Conservation (phyloP, 2,888 invertebrate species). For the Cyclophora albipunctata region DNA sequence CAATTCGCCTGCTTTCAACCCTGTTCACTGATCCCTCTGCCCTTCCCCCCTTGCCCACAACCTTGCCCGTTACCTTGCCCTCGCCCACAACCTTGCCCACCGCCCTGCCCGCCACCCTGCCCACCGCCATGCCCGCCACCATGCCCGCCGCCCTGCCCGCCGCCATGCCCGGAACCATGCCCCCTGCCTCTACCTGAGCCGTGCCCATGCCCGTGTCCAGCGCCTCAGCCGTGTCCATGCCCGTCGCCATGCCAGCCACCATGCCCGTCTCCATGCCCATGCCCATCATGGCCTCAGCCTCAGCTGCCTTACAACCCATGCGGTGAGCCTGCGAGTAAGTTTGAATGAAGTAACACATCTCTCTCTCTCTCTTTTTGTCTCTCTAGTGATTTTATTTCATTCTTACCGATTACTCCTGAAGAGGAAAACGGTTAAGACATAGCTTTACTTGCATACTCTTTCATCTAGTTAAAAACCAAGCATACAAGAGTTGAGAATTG, state of each 20-base stretch:
- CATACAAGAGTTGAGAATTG: too few species aligned
- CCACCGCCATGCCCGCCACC: slow-evolving; percentile 23
- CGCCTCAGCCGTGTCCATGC: slow-evolving; percentile 16
- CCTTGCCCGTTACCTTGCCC: too few species aligned
- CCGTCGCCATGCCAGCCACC: slow-evolving; percentile 3
- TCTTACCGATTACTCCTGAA: too few species aligned
- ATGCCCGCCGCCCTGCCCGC: slow-evolving; percentile 17
- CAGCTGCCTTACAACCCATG: slow-evolving; percentile 15
- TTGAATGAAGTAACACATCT: too few species aligned
- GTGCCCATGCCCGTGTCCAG: slow-evolving; percentile 19
- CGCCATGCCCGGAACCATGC: slow-evolving; percentile 10
- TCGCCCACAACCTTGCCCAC: neutral
- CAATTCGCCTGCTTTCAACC: slow-evolving; percentile 19
- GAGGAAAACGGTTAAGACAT: too few species aligned
- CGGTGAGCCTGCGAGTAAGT: neutral
- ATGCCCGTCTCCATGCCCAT: slow-evolving; percentile 19
- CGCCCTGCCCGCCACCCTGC: slow-evolving; percentile 2
- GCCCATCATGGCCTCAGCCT: slow-evolving; percentile 10
- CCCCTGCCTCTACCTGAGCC: slow-evolving; percentile 14
- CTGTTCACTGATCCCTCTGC: too few species aligned
- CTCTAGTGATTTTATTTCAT: too few species aligned
- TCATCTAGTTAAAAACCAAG: too few species aligned
- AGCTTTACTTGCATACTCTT: too few species aligned
- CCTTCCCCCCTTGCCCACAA: neutral
- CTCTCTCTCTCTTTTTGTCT: too few species aligned